phyloP scores from a whole-genome alignment of 2,113 vertebrate genomes.

The Tonatia bakeri region DNA sequence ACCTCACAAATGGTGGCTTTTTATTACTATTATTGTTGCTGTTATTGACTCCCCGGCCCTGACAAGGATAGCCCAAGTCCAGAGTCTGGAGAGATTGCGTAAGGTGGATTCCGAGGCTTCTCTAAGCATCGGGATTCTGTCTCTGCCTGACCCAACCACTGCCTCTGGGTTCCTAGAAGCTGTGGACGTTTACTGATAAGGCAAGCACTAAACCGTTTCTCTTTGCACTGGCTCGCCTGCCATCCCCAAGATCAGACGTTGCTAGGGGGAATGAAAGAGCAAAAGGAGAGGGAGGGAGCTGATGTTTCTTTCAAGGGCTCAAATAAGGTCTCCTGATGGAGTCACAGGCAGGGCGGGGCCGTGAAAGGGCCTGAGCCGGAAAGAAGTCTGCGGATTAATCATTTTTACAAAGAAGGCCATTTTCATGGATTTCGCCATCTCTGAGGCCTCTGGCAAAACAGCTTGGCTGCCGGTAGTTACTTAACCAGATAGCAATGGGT shows the following conservation, averaged over 20 bases:
- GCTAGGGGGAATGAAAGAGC: not conserved
- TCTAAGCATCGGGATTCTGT: not conserved
- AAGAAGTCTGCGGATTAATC: not conserved
- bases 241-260: not conserved
- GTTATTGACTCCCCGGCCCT: not conserved
- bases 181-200: not conserved
- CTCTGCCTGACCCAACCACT: not conserved
- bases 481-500: not conserved
- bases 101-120: not conserved
- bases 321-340: not conserved
- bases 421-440: not conserved
- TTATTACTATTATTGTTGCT: fast-evolving
- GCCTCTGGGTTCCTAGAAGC: not conserved
- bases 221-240: fast-evolving
- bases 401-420: not conserved
- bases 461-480: not conserved
- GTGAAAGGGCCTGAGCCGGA: not conserved
- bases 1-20: fast-evolving
- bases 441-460: not conserved
- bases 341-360: not conserved
- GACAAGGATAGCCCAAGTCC: fast-evolving
- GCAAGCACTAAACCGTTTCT: not conserved
- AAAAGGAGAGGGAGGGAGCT: not conserved
- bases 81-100: not conserved
- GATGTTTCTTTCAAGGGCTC: not conserved